phyloP scores from a whole-genome alignment of 2,888 invertebrate genomes.

The Eilema sororculum region DNA sequence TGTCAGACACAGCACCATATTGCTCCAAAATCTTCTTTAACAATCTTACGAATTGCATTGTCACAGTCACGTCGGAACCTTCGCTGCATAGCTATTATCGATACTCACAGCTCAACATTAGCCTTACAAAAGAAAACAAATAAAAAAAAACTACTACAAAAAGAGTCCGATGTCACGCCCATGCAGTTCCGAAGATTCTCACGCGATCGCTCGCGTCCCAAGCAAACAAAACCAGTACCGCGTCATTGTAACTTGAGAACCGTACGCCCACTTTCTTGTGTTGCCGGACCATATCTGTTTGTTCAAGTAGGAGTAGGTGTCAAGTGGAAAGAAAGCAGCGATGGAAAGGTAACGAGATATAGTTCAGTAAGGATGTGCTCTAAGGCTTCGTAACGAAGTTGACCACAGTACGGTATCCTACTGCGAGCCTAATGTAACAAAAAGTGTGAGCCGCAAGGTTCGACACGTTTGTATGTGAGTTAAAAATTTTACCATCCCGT shows the following conservation, averaged over 20 bases:
- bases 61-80: conserved; percentile 79
- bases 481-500: conserved; percentile 80
- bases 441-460: conserved; percentile 60
- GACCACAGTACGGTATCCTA: conserved; percentile 64
- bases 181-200: conserved; percentile 84
- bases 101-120: conserved; percentile 75
- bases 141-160: conserved; percentile 70
- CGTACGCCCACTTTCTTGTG: conserved; percentile 62
- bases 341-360: conserved; percentile 56
- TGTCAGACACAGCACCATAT: conserved; percentile 9
- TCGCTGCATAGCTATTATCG: conserved; percentile 71
- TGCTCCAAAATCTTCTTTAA: conserved; percentile 32
- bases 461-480: conserved; percentile 65
- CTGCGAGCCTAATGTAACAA: conserved; percentile 72
- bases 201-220: conserved; percentile 75
- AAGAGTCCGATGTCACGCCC: conserved; percentile 84
- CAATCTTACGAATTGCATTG: conserved; percentile 66
- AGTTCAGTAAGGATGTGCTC: conserved; percentile 61
- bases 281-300: conserved; percentile 58
- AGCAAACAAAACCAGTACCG: conserved; percentile 78
- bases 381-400: conserved; percentile 75
- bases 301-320: conserved; percentile 29
- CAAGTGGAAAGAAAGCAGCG: conserved; percentile 50
- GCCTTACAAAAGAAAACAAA: conserved; percentile 70
- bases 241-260: conserved; percentile 70